Percentiles rank a stretch among this genome's conserved stretches.
Evolutionary conservation across 92 coral and sea anemone species (phyloP).

Genomic region (Zoanthus gigantus): DNA sequence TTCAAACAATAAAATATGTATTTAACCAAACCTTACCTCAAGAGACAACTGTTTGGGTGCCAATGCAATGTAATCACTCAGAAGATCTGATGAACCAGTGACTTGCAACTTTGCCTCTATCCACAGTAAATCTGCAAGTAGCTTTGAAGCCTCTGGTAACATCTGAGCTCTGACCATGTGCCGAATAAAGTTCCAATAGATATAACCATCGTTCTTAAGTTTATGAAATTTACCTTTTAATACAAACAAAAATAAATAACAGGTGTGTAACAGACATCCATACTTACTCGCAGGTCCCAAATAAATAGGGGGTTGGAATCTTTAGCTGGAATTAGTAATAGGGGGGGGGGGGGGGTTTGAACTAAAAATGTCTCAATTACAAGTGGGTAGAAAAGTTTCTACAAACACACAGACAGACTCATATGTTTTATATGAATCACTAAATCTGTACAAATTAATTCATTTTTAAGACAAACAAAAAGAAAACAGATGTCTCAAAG

Average conservation of each 20-base stretch:
- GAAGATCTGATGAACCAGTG: slow-evolving; percentile 90
- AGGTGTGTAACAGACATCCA: too few species aligned
- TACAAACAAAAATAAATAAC: neutral
- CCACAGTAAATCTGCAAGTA: slow-evolving; percentile 85
- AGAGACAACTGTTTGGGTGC: slow-evolving; percentile 50
- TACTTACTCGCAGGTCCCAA: too few species aligned
- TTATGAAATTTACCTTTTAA: slow-evolving; percentile 71
- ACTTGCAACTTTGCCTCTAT: slow-evolving; percentile 81
- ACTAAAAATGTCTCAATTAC: too few species aligned
- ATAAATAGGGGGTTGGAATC: too few species aligned
- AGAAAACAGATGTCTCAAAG: too few species aligned
- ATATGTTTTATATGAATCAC: too few species aligned
- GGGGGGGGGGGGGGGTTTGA: too few species aligned
- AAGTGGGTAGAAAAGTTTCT: too few species aligned
- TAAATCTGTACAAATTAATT: too few species aligned
- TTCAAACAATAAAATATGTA: neutral
- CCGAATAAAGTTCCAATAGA: slow-evolving; percentile 88
- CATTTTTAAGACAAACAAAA: too few species aligned
- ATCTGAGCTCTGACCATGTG: slow-evolving; percentile 89
- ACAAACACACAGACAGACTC: too few species aligned
- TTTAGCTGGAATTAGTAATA: too few species aligned
- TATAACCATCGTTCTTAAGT: slow-evolving; percentile 86
- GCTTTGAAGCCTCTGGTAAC: slow-evolving; percentile 65
- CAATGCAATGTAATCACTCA: slow-evolving; percentile 81
- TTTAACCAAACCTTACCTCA: neutral